These are phyloP conservation scores for Calypte anna DNA, from an alignment of 2,113 vertebrate species.

Conservation along the genomic window DNA sequence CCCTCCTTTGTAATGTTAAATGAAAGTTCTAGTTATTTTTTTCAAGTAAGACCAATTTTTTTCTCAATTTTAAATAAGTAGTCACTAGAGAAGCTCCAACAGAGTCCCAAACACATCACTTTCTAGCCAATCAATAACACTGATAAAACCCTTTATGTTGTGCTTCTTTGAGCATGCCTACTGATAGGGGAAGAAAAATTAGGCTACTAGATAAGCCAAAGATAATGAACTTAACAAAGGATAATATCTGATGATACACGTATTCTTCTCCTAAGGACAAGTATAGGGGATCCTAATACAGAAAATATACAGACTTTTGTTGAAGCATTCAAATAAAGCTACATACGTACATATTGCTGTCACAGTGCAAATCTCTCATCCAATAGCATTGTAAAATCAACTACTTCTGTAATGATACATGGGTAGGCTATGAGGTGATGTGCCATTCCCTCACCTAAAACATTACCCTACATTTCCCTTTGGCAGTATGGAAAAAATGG, in stretches of 20 bases:
- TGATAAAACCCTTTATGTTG: constrained; percentile 58
- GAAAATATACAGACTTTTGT: not conserved
- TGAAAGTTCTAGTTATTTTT: constrained; percentile 69
- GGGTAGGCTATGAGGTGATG: not conserved
- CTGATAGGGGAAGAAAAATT: constrained; percentile 53
- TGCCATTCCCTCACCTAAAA: not conserved
- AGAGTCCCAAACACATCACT: constrained; percentile 38
- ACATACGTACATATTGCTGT: not conserved
- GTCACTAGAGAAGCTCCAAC: constrained; percentile 52
- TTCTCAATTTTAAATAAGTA: constrained; percentile 72
- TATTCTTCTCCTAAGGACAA: constrained; percentile 17
- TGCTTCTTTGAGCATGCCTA: constrained; percentile 40
- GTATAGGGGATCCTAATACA: constrained; percentile 6
- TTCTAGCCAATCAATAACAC: constrained; percentile 64
- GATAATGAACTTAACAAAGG: constrained; percentile 53
- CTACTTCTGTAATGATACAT: not conserved
- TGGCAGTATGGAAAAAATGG: not conserved
- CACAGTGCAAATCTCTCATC: not conserved
- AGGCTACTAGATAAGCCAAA: constrained; percentile 40
- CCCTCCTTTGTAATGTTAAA: constrained; percentile 77
- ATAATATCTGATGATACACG: constrained; percentile 9
- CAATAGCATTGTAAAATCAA: not conserved
- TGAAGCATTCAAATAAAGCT: not conserved
- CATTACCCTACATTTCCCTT: not conserved
- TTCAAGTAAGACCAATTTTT: constrained; percentile 53